These are phyloP conservation scores for Tryphoninae sp. DNA, from an alignment of 2,888 invertebrate species.

Conservation along the genomic window DNA sequence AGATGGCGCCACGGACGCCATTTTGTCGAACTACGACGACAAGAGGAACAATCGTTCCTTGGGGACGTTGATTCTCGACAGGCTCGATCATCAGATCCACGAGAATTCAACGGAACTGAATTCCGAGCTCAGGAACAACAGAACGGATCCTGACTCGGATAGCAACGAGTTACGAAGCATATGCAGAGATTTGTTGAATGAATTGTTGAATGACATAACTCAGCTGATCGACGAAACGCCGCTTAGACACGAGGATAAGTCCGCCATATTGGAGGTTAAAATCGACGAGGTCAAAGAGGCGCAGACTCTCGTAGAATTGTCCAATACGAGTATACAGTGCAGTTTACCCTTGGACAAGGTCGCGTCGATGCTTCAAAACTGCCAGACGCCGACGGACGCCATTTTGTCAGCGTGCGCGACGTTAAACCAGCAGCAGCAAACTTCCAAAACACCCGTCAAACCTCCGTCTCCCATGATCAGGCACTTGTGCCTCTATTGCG, in stretches of 20 bases:
- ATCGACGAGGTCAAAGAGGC: constrained; percentile 20
- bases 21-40: constrained; percentile 21
- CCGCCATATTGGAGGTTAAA: constrained; percentile 2
- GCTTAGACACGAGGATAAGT: constrained; percentile 4
- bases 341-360: constrained; percentile 78
- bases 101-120: neutral
- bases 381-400: constrained; percentile 66
- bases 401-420: constrained; percentile 26
- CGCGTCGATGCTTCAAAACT: constrained; percentile 75
- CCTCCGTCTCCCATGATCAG: constrained; percentile 72
- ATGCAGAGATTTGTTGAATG: constrained; percentile 75
- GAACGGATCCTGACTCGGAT: constrained; percentile 15
- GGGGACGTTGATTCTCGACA: constrained; percentile 73
- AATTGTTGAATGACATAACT: constrained; percentile 73
- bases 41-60: constrained; percentile 64
- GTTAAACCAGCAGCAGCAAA: constrained; percentile 24
- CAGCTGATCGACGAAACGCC: constrained; percentile 68
- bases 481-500: constrained; percentile 79
- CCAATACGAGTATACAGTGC: constrained; percentile 75
- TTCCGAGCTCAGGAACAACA: neutral
- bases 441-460: constrained; percentile 66
- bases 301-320: constrained; percentile 14
- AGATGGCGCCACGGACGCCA: constrained; percentile 20
- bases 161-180: constrained; percentile 70
- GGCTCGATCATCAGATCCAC: constrained; percentile 69